Evolutionary conservation across 2,797 vertebrate species (phyloP).

Genomic region (Leptoclinus maculatus): DNA sequence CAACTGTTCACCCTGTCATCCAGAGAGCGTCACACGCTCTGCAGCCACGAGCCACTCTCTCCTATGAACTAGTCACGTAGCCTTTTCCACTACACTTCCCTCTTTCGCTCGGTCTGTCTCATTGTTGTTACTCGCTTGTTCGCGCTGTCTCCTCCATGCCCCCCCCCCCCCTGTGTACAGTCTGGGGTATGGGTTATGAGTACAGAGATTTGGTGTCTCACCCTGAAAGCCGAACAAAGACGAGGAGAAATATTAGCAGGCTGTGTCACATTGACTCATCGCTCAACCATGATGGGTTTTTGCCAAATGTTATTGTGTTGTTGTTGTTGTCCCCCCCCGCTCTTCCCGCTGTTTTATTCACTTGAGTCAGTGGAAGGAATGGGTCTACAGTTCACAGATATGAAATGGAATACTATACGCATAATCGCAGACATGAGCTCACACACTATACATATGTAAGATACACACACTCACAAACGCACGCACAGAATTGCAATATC

Average conservation of each 20-base stretch:
- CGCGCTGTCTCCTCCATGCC: slow-evolving; percentile 4
- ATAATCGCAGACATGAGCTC: slow-evolving; percentile 50
- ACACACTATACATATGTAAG: slow-evolving; percentile 41
- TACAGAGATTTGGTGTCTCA: slow-evolving; percentile 55
- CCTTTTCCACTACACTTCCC: slow-evolving; percentile 28
- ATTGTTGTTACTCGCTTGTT: slow-evolving; percentile 46
- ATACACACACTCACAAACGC: slow-evolving; percentile 29
- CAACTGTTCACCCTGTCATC: slow-evolving; percentile 1
- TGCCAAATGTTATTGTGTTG: slow-evolving; percentile 68
- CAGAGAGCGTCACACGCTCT: slow-evolving; percentile 34
- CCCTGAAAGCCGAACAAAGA: slow-evolving; percentile 66
- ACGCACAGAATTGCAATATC: slow-evolving; percentile 48
- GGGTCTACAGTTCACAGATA: slow-evolving; percentile 53
- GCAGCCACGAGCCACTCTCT: slow-evolving; percentile 42
- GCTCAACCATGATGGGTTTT: slow-evolving; percentile 55
- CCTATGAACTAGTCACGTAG: slow-evolving; percentile 39
- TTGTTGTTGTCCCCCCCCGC: fast-evolving
- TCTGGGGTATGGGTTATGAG: slow-evolving; percentile 56
- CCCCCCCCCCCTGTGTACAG: slow-evolving; percentile 41
- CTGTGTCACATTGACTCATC: slow-evolving; percentile 68
- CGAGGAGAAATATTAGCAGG: slow-evolving; percentile 61
- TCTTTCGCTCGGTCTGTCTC: slow-evolving; percentile 29
- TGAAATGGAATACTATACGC: slow-evolving; percentile 47
- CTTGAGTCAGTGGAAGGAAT: slow-evolving; percentile 59
- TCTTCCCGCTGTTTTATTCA: slow-evolving; percentile 52